Evolutionary conservation across 1,140 invertebrate species (phyloP).

Genomic region (Brachionus sp.): DNA sequence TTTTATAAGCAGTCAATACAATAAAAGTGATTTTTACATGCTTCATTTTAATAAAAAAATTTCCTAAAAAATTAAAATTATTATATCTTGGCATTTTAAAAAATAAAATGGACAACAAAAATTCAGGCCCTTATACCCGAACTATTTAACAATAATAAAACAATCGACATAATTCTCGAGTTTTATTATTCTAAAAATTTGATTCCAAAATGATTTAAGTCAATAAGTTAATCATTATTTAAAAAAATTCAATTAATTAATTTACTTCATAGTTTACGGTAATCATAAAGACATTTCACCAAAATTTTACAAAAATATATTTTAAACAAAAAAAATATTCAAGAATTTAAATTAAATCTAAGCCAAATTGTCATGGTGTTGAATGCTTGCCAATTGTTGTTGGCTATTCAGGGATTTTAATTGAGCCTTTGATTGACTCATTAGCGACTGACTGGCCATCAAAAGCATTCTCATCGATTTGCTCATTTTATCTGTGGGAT

Average conservation of each 20-base stretch:
- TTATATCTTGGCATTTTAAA: no score
- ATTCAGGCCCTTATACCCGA: not conserved
- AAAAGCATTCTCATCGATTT: constrained; percentile 72
- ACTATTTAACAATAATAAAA: not conserved
- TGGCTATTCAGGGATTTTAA: not conserved
- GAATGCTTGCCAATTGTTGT: not conserved
- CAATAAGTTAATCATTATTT: not conserved
- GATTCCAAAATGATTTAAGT: not conserved
- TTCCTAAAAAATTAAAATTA: no score
- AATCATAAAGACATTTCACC: not conserved
- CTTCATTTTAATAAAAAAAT: no score
- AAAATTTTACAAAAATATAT: not conserved
- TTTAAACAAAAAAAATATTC: not conserved
- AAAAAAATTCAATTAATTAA: constrained; percentile 7
- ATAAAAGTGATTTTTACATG: no score
- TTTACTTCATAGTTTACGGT: not conserved
- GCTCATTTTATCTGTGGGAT: constrained; percentile 68
- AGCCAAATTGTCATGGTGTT: constrained; percentile 17
- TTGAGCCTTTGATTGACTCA: constrained; percentile 11
- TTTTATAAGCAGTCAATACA: no score
- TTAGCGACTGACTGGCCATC: constrained; percentile 68
- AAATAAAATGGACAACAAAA: not conserved
- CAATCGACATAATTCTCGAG: not conserved
- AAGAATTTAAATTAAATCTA: not conserved
- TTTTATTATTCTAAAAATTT: not conserved